phyloP scores from a whole-genome alignment of 1,140 invertebrate genomes.

The Saccostrea echinata region DNA sequence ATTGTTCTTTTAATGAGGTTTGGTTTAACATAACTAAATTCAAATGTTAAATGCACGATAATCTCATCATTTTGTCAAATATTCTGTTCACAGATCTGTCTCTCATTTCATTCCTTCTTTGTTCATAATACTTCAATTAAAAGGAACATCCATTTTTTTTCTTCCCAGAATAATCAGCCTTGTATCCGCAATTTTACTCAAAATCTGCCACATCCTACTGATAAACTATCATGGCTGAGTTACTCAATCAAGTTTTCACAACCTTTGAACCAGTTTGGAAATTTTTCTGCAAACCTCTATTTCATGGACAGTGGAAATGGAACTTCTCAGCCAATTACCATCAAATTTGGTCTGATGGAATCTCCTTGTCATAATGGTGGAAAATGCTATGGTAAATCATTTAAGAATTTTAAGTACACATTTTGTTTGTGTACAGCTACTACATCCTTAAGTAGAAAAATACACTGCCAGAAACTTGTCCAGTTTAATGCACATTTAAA shows the following conservation, averaged over 20 bases:
- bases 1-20: background rate
- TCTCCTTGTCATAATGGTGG: slow-evolving; percentile 58
- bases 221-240: slow-evolving; percentile 51
- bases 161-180: background rate
- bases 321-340: slow-evolving; percentile 49
- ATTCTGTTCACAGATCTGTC: no score
- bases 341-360: slow-evolving; percentile 59
- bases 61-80: background rate
- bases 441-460: background rate
- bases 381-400: slow-evolving; percentile 51
- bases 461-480: background rate
- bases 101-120: no score
- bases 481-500: background rate
- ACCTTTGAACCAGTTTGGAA: slow-evolving; percentile 20
- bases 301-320: slow-evolving; percentile 48
- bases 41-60: background rate
- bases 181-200: slow-evolving; percentile 38
- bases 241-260: slow-evolving; percentile 43
- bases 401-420: background rate
- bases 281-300: slow-evolving; percentile 44
- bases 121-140: no score
- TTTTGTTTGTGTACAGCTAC: background rate
- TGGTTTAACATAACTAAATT: background rate
- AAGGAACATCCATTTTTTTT: background rate
- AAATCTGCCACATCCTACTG: background rate